Evolutionary conservation across 2,797 vertebrate species (phyloP).

Genomic region (Coranthus polyacanthus): DNA sequence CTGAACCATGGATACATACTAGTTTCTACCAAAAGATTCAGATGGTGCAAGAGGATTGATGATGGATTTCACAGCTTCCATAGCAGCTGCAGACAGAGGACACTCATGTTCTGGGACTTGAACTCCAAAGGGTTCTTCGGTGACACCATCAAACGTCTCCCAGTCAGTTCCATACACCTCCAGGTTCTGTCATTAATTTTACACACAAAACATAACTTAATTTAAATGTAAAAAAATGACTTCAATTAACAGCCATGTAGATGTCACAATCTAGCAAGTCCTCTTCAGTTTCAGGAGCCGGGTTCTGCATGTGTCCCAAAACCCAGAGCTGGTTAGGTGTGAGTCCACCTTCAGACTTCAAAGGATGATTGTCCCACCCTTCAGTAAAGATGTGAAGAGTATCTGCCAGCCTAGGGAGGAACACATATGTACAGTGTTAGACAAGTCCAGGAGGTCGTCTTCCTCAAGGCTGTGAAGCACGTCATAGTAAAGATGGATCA

Average conservation of each 20-base stretch:
- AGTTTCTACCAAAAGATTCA: slow-evolving; percentile 16
- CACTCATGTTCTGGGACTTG: slow-evolving; percentile 26
- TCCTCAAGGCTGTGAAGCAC: neutral
- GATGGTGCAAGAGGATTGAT: slow-evolving; percentile 15
- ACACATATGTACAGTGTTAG: neutral
- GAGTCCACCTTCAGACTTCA: neutral
- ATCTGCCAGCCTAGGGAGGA: neutral
- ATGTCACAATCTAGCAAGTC: neutral
- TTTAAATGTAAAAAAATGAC: neutral
- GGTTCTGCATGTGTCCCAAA: slow-evolving; percentile 3
- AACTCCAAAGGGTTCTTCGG: slow-evolving; percentile 9
- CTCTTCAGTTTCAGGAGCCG: neutral
- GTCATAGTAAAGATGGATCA: neutral
- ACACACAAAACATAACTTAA: neutral
- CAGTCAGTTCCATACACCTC: slow-evolving; percentile 1
- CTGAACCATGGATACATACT: slow-evolving; percentile 30
- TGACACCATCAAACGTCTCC: neutral
- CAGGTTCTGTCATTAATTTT: neutral
- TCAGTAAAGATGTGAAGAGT: neutral
- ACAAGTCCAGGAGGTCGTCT: neutral
- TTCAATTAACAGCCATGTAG: neutral
- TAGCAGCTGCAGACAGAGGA: slow-evolving; percentile 3
- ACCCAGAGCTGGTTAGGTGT: neutral
- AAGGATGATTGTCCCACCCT: neutral
- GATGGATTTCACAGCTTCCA: slow-evolving; percentile 6